Base-by-base conservation (phyloP, 2,888 invertebrate species). In the Iphiclides podalirius region DNA sequence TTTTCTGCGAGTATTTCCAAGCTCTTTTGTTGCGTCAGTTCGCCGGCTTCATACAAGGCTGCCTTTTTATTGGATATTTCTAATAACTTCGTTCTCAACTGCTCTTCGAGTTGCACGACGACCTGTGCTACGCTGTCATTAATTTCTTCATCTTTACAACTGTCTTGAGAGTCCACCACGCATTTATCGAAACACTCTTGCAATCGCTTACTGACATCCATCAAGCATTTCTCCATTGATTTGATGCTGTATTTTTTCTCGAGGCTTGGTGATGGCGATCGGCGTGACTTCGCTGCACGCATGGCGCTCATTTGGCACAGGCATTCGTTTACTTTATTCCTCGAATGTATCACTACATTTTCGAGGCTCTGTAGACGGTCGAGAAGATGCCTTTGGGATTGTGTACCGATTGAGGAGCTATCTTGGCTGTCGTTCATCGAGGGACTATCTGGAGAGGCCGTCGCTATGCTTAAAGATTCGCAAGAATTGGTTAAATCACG, bases 1-100 rank as follows among this genome's bases (percentile, higher is more conserved):
- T 95, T 93, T 75, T 95, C 95, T 1, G 95, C 95, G 47, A 95
- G 79, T 46, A 95, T 87, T 65, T 94, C 92, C 55, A 94, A 79
- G 67, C 92, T 92, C 56, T 92, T 92, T 38, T 91, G 90, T 51
- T 91, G 91, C 45, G 94, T 93, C 55, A 94, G 86, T 64, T 93
- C 91, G 48, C 93, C 93, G 8, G 91, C 90, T 66, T 93, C 92
- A 57, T 92, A 89, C 15, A 95, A 79, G 43, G 90, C 87, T 49
- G 92, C 91, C 65, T 94, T 91, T 64, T 91, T 92, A 61, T 91
- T 91, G 26, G 93, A 90, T 61, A 95, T 89, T 61, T 93, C 93
- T 39, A 89, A 83, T 47, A 95, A 82, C 75, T 95, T 95, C 9
- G 89, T 89, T 52, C 92, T 89, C 57, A 95, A 79, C 60, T 94